Evolutionary conservation across 2,797 vertebrate genomes (phyloP), one percentile per base, ranked within the genome.

Genomic region (Parauchenoglanis punctatus): DNA sequence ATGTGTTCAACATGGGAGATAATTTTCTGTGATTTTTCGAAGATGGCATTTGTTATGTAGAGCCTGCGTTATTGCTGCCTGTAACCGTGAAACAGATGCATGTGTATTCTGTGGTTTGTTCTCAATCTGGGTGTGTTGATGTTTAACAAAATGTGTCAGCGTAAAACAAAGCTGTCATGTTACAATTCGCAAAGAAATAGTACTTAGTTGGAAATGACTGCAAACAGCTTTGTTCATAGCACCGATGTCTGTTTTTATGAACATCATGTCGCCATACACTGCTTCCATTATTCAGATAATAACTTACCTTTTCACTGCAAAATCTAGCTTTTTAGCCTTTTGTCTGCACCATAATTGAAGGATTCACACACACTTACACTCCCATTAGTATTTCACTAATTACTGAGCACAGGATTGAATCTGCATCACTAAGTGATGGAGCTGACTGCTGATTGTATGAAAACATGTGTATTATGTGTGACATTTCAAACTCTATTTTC

Each of bases 81-180:
- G 77, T 81, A 65, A 75, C 78, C 56, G 46, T 90, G 59, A 70
- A 87, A 82, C 68, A 52, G 63, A 84, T 86, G 90, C 90, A 91
- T 89, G 90, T 59, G 46, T 87, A 59, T 77, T 73, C 56, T 89
- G 86, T 89, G 78, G 83, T 88, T 88, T 73, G 61, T 46, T 58
- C 72, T 58, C 80, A 87, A 80, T 83, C 83, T 61, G 56, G n/a
- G 59, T 76, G 81, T 86, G 81, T 88, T 54, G 58, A 46, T 61
- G 35, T 81, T 46, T 85, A 46, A 65, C 46, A 80, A 85, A 54
- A 46, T 25, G 20, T 81, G 78, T 59, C 49, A 86, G 8, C 28
- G 76, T 1, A 77, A 78, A 81, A 87, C 5, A 67, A 23, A 81
- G 58, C 56, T 84, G 56, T 84, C 54, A 13, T 31, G 40, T 13